A percentile compares a stretch with the other conserved stretches of the same genome.
These are phyloP conservation scores for Coracias cyanogaster DNA, from an alignment of 2,797 vertebrate species.

Conservation along the genomic window DNA sequence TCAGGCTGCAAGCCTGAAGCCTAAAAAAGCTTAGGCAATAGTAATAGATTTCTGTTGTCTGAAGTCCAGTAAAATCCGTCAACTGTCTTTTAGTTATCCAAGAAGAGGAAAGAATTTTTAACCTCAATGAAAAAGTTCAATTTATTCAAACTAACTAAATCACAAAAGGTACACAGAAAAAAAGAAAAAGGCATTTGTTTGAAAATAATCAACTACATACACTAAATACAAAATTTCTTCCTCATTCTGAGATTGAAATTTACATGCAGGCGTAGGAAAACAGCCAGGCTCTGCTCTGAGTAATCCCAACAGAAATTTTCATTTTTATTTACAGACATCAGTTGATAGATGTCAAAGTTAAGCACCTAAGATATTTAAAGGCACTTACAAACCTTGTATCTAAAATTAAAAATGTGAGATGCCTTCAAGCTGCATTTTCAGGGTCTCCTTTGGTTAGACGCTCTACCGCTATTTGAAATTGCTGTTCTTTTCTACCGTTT, in stretches of 20 bases:
- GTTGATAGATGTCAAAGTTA: not conserved
- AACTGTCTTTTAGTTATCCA: not conserved
- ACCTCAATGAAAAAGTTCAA: not conserved
- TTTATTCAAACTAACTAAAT: not conserved
- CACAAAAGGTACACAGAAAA: not conserved
- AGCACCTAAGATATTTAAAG: not conserved
- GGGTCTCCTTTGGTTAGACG: not conserved
- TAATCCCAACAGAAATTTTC: not conserved
- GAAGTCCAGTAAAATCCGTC: not conserved
- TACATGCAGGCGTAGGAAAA: not conserved
- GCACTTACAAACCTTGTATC: not conserved
- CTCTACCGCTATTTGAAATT: not conserved
- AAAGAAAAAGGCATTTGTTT: not conserved
- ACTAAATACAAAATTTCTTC: not conserved
- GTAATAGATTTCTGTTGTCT: not conserved
- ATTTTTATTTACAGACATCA: not conserved
- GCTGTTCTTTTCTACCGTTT: not conserved
- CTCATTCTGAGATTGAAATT: not conserved
- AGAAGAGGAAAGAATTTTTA: not conserved
- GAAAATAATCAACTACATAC: not conserved
- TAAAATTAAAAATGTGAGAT: conserved; percentile 3
- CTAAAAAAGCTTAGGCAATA: not conserved
- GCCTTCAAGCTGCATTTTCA: not conserved
- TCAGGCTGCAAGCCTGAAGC: not conserved
- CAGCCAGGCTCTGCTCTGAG: not conserved